A percentile compares a stretch with the other conserved stretches of the same genome.
phyloP scores from a whole-genome alignment of 1,140 invertebrate species.

The Caerostris extrusa region DNA sequence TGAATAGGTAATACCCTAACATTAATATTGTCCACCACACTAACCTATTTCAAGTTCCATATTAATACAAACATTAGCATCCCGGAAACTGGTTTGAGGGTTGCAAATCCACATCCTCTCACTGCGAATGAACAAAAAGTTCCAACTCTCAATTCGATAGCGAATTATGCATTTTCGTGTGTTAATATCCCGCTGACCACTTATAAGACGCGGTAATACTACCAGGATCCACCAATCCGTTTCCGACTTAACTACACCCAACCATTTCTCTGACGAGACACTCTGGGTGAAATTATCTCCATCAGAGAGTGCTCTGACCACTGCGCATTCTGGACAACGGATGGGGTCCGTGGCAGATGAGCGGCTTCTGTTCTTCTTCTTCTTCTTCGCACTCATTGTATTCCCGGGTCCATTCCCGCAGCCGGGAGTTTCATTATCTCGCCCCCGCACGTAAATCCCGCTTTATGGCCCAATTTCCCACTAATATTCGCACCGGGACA shows the following conservation, averaged over 20 bases:
- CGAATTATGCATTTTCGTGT: not conserved
- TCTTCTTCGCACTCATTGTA: not conserved
- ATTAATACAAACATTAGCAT: no score
- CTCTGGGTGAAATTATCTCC: constrained; percentile 3
- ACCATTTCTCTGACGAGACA: constrained; percentile 46
- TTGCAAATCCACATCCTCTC: no score
- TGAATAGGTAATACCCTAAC: no score
- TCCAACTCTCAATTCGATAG: not conserved
- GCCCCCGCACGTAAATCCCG: constrained; percentile 19
- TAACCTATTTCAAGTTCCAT: no score
- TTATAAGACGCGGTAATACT: not conserved
- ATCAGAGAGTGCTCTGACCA: not conserved
- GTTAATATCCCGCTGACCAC: not conserved
- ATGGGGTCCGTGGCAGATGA: constrained; percentile 31
- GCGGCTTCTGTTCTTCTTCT: not conserved
- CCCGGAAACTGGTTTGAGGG: no score
- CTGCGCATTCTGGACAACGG: not conserved
- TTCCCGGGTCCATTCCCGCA: not conserved
- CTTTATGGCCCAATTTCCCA: constrained; percentile 45
- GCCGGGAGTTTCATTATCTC: constrained; percentile 61
- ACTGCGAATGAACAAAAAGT: not conserved
- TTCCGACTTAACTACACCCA: constrained; percentile 11
- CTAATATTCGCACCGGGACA: constrained; percentile 52
- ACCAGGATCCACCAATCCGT: not conserved
- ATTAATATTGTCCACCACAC: no score